Percentiles rank a stretch among this genome's conserved stretches.
Evolutionary conservation across 2,888 invertebrate genomes (phyloP).

Genomic region (Cephus rjabovi): DNA sequence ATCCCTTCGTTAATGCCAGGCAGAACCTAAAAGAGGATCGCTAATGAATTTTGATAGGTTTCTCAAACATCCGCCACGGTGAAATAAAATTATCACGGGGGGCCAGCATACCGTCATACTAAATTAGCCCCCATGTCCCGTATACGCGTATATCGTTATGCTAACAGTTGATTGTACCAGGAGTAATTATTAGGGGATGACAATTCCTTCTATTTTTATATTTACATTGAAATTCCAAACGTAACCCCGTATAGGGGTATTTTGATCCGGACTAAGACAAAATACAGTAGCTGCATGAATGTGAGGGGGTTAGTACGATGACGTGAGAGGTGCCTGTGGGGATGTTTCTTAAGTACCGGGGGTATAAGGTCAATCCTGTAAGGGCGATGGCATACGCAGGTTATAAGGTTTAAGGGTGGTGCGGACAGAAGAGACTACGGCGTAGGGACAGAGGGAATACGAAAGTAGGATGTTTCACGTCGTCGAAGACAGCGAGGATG

Average conservation of each 20-base stretch:
- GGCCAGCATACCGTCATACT: background rate
- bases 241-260: background rate
- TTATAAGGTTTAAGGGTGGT: background rate
- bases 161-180: background rate
- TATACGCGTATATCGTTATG: background rate
- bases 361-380: background rate
- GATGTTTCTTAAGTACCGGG: background rate
- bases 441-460: conserved; percentile 47
- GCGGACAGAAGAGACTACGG: conserved; percentile 10
- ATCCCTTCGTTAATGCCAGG: background rate
- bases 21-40: background rate
- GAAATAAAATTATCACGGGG: background rate
- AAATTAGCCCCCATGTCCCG: background rate
- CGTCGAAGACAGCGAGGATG: conserved; percentile 57
- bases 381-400: background rate
- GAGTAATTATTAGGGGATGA: background rate
- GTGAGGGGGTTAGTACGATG: background rate
- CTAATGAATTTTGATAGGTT: background rate
- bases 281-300: background rate
- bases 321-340: background rate
- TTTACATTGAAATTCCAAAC: background rate
- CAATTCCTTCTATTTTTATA: background rate
- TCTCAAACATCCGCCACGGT: background rate
- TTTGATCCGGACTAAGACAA: background rate
- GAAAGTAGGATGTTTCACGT: conserved; percentile 52